A percentile compares a stretch with the other conserved stretches of the same genome.
phyloP scores from a whole-genome alignment of 2,113 vertebrate species.

The Channa maculata region DNA sequence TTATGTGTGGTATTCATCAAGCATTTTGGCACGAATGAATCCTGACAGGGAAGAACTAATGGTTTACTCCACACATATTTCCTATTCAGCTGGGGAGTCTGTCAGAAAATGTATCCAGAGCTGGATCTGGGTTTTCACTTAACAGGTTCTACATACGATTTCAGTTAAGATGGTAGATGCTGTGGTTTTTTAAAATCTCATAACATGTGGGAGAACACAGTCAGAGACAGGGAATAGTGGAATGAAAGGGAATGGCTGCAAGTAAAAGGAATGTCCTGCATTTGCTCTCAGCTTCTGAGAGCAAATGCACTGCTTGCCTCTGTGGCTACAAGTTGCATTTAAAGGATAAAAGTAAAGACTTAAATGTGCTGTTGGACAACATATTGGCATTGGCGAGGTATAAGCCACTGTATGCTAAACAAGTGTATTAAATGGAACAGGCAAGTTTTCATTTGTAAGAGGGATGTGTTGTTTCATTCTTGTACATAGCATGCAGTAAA shows the following conservation, averaged over 20 bases:
- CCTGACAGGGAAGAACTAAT: slow-evolving; percentile 11
- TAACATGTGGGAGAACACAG: background rate
- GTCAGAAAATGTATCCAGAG: slow-evolving; percentile 20
- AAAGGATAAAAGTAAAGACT: background rate
- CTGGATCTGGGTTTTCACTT: slow-evolving; percentile 12
- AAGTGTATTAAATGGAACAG: too few species aligned
- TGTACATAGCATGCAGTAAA: too few species aligned
- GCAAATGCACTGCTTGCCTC: background rate
- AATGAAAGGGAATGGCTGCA: slow-evolving; percentile 1
- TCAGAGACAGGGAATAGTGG: background rate
- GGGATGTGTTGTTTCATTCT: too few species aligned
- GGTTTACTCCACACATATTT: slow-evolving; percentile 11
- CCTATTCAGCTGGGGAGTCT: slow-evolving; percentile 15
- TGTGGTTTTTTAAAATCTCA: background rate
- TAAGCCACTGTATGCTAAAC: too few species aligned
- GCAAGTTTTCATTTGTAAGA: too few species aligned
- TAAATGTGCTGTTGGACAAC: background rate
- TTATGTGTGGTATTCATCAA: slow-evolving; percentile 29
- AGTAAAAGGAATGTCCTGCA: background rate
- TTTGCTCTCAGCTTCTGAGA: background rate
- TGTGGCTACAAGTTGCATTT: background rate
- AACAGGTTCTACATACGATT: slow-evolving; percentile 38
- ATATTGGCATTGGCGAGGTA: too few species aligned
- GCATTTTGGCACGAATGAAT: slow-evolving; percentile 23
- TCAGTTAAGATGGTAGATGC: background rate